Percentiles rank a stretch among this genome's conserved stretches.
Evolutionary conservation across 2,888 invertebrate genomes (phyloP).

Genomic region (Stenoptilia bipunctidactyla): DNA sequence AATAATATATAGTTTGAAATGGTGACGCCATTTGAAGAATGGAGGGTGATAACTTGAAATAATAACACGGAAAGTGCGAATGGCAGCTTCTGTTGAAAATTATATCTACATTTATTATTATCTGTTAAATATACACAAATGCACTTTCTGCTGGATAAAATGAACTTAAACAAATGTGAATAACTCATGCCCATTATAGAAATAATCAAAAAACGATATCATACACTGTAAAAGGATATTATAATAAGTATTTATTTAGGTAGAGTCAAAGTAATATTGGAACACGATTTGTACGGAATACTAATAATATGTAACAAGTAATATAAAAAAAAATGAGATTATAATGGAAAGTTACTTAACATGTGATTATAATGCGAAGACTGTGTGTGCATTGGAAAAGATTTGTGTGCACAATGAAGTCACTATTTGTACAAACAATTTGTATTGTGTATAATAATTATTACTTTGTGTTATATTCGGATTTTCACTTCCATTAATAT

Average conservation of each 20-base stretch:
- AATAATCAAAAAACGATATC: slow-evolving; percentile 17
- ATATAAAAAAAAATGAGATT: slow-evolving; percentile 15
- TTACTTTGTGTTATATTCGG: neutral
- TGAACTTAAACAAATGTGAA: slow-evolving; percentile 14
- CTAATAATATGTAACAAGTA: slow-evolving; percentile 7
- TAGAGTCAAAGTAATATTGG: slow-evolving; percentile 26
- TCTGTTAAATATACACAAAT: too few relatives aligned
- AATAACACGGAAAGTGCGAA: too few relatives aligned
- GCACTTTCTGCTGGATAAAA: too few relatives aligned
- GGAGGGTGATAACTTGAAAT: too few relatives aligned
- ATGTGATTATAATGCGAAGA: slow-evolving; percentile 55
- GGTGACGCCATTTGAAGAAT: too few relatives aligned
- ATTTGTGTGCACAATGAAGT: slow-evolving; percentile 59
- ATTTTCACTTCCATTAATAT: neutral
- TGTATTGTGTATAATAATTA: slow-evolving; percentile 9
- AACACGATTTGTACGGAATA: slow-evolving; percentile 2
- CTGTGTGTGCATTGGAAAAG: slow-evolving; percentile 38
- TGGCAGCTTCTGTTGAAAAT: too few relatives aligned
- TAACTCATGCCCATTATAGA: slow-evolving; percentile 16
- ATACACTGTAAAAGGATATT: slow-evolving; percentile 49
- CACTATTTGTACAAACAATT: slow-evolving; percentile 64
- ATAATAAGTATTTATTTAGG: slow-evolving; percentile 62
- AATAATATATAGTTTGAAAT: too few relatives aligned
- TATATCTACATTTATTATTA: too few relatives aligned
- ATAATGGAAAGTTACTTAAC: slow-evolving; percentile 28